Evolutionary conservation across 2,113 vertebrate genomes (phyloP).

Genomic region (Aepyceros melampus): DNA sequence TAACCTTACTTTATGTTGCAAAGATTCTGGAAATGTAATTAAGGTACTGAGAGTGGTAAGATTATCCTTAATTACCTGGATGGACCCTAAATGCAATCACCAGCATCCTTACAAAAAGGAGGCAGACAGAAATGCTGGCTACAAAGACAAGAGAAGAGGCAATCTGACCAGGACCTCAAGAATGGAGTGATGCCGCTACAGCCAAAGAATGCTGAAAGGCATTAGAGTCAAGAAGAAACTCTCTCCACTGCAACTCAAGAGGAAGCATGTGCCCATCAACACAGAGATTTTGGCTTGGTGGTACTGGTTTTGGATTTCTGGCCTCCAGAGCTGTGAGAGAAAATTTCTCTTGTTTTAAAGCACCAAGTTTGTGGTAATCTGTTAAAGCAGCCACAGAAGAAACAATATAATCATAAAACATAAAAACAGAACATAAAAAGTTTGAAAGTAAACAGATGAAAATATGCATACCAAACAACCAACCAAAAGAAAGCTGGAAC

Average conservation of each 20-base stretch:
- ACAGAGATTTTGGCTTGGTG: neutral
- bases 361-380: neutral
- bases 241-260: neutral
- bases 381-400: neutral
- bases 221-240: accelerated
- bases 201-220: neutral
- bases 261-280: neutral
- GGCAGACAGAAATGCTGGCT: neutral
- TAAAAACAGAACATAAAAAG: neutral
- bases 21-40: neutral
- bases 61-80: neutral
- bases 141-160: neutral
- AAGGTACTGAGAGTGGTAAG: no score
- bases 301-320: neutral
- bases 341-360: neutral
- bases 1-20: neutral
- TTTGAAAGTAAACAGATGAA: neutral
- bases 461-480: neutral
- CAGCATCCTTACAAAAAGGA: neutral
- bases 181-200: neutral
- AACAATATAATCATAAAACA: neutral
- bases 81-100: neutral
- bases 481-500: neutral
- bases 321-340: neutral
- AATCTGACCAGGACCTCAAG: neutral